Evolutionary conservation across 2,113 vertebrate genomes (phyloP).

Genomic region (Chauna torquata): DNA sequence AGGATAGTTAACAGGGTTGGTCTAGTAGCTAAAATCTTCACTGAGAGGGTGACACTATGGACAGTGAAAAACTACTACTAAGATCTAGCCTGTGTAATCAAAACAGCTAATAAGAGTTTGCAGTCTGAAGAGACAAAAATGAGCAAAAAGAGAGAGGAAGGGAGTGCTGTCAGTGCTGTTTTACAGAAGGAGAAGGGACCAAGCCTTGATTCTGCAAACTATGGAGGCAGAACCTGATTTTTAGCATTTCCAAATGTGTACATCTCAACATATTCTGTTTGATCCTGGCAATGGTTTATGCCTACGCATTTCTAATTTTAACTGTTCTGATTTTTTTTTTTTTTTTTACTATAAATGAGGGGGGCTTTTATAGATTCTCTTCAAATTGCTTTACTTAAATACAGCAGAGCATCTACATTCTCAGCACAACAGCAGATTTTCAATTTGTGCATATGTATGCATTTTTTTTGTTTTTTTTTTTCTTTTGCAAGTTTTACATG

Average conservation of each 20-base stretch:
- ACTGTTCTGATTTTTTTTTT: conserved; percentile 14
- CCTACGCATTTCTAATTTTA: conserved; percentile 60
- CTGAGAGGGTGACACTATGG: neutral
- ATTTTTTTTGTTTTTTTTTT: neutral
- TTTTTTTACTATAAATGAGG: conserved; percentile 49
- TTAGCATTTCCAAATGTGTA: conserved; percentile 46
- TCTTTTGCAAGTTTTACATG: neutral
- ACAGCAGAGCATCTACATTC: neutral
- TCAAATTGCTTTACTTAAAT: neutral
- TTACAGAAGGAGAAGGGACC: conserved; percentile 4
- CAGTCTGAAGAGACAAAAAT: neutral
- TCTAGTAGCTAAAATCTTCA: neutral
- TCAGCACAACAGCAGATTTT: neutral
- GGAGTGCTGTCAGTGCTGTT: neutral
- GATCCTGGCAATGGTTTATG: conserved; percentile 41
- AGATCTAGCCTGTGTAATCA: neutral
- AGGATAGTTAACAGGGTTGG: neutral
- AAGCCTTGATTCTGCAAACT: conserved; percentile 14
- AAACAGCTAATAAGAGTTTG: neutral
- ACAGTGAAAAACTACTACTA: neutral
- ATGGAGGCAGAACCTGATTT: conserved; percentile 33
- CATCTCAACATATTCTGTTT: conserved; percentile 50
- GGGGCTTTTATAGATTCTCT: neutral
- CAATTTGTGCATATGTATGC: neutral
- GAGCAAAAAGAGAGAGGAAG: neutral